These are phyloP conservation scores for Phyllostomus hastatus DNA, from an alignment of 2,113 vertebrate species.

Conservation along the genomic window DNA sequence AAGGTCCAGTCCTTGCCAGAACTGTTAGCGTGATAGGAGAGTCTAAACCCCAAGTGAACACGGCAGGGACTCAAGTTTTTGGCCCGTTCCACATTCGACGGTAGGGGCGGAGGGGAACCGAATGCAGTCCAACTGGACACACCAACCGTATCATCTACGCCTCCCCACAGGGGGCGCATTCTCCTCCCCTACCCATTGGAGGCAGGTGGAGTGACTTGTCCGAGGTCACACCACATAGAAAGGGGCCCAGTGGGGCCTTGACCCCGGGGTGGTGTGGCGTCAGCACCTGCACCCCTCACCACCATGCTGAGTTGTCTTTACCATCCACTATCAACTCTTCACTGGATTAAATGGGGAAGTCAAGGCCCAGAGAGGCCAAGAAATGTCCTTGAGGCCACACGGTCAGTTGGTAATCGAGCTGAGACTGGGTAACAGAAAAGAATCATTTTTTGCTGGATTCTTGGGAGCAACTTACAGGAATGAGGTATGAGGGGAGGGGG, in stretches of 20 bases:
- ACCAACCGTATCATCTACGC: background rate
- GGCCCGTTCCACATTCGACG: background rate
- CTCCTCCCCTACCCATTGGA: background rate
- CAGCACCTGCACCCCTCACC: background rate
- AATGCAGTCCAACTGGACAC: accelerated
- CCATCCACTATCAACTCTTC: background rate
- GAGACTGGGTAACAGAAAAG: background rate
- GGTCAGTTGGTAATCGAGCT: background rate
- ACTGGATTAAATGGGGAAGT: background rate
- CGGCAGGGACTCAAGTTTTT: accelerated
- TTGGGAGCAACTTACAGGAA: background rate
- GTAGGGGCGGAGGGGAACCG: too few relatives aligned
- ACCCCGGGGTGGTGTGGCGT: background rate
- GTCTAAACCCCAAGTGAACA: background rate
- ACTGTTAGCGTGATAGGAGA: background rate
- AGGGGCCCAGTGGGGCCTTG: background rate
- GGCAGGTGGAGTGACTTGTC: background rate
- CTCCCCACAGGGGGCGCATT: background rate
- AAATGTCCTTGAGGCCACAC: background rate
- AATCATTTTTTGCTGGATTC: background rate
- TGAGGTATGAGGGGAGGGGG: background rate
- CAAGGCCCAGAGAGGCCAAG: background rate
- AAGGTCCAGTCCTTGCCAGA: background rate
- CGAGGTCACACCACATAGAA: background rate
- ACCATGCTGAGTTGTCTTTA: accelerated